phyloP scores from a whole-genome alignment of 2,113 vertebrate genomes.

The Pelobates fuscus region DNA sequence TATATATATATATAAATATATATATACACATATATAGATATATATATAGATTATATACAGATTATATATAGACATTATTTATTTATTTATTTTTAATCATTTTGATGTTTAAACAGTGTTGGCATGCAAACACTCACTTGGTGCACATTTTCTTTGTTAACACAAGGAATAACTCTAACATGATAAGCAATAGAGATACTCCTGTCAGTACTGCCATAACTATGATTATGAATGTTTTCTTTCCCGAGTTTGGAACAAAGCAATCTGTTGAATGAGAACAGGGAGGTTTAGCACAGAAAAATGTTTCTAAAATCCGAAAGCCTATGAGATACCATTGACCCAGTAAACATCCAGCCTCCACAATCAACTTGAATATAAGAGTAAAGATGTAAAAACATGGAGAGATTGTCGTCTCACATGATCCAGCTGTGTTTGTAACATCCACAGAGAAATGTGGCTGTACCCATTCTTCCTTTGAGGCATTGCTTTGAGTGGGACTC shows the following conservation, averaged over 20 bases:
- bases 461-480: too few relatives aligned
- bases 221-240: constrained; percentile 81
- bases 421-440: too few relatives aligned
- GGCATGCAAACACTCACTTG: too few relatives aligned
- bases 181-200: constrained; percentile 67
- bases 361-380: constrained; percentile 69
- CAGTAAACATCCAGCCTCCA: constrained; percentile 70
- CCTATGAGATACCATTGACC: constrained; percentile 78
- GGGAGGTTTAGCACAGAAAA: constrained; percentile 68
- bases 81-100: too few relatives aligned
- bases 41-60: too few relatives aligned
- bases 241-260: constrained; percentile 77
- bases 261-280: constrained; percentile 77
- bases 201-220: constrained; percentile 75
- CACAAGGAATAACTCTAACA: constrained; percentile 72
- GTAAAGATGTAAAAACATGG: constrained; percentile 66
- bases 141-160: constrained; percentile 49
- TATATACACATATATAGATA: too few relatives aligned
- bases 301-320: constrained; percentile 73
- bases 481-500: too few relatives aligned
- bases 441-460: too few relatives aligned
- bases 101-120: too few relatives aligned
- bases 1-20: too few relatives aligned
- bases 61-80: too few relatives aligned
- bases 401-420: too few relatives aligned